Conservation (phyloP, 2,113 vertebrate species). For the Istiophorus platypterus region DNA sequence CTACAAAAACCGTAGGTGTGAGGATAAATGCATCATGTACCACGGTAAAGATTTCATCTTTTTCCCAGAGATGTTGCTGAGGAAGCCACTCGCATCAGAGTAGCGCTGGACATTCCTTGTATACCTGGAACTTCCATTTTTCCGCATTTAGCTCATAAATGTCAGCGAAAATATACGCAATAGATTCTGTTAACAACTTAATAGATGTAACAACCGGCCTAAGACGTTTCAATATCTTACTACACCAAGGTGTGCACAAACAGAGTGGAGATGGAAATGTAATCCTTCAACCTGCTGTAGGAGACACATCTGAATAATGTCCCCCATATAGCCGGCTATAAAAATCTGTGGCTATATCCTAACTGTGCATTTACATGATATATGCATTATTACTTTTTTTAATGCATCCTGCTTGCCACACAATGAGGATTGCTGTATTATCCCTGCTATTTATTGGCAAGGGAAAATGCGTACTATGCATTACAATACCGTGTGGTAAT, state of each 20-base stretch:
- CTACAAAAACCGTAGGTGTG: background rate
- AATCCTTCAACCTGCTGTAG: conserved; percentile 42
- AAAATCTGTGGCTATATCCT: conserved; percentile 62
- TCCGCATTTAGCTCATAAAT: conserved; percentile 47
- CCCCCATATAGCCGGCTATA: conserved; percentile 44
- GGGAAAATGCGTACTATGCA: conserved; percentile 31
- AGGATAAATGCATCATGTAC: background rate
- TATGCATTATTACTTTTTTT: conserved; percentile 66
- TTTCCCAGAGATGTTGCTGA: conserved; percentile 1
- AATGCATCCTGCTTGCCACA: conserved; percentile 44
- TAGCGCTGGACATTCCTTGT: conserved; percentile 12
- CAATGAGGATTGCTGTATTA: conserved; percentile 41
- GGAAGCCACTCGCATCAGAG: background rate
- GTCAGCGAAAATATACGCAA: conserved; percentile 61
- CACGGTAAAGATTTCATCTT: background rate
- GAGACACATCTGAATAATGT: conserved; percentile 59
- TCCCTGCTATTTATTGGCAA: conserved; percentile 1
- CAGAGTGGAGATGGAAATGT: conserved; percentile 33
- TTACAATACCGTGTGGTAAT: conserved; percentile 20
- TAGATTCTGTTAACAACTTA: conserved; percentile 41
- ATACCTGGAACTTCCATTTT: conserved; percentile 41
- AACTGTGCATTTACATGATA: conserved; percentile 66
- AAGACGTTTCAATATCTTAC: conserved; percentile 52
- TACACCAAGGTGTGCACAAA: conserved; percentile 49
- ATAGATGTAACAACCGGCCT: conserved; percentile 36